Base-by-base conservation (phyloP, 1,140 invertebrate species). In the Chionoecetes opilio region DNA sequence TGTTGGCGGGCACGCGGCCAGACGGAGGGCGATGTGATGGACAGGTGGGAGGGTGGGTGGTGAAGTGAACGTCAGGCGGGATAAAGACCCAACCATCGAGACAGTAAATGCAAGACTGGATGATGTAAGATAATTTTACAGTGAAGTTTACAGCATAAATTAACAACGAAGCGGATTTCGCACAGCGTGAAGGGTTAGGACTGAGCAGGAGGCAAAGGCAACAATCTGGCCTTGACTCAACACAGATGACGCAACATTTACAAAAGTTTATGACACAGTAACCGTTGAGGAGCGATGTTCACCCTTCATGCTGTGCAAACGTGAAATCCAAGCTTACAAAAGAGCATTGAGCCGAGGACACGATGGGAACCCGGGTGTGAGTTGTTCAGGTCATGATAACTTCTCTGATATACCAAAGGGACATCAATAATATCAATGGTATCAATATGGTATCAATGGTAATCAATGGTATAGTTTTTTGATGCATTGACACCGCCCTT, bases 321-420 rank as follows among this genome's bases (percentile, higher is more conserved):
- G 21, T 75, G 63, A 75, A n/a, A 75, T n/a, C n/a, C 21, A 75
- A 75, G n/a, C n/a, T 75, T 75, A 75, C 63, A 75, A 75, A 75
- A 75, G 63, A 75, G 63, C 63, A n/a, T 14, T 46, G 63, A 75
- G 63, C 9, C 6, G 63, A 75, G 63, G 63, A 75, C 63, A 75
- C 63, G 63, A 26, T 26, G 63, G 26, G 63, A 11, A 17, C n/a
- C 63, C n/a, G 8, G n/a, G 46, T 53, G 46, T 6, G 38, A 3
- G 11, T 53, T 17, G 46, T n/a, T n/a, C n/a, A n/a, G n/a, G n/a
- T n/a, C n/a, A n/a, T n/a, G n/a, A n/a, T n/a, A n/a, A n/a, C n/a
- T n/a, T n/a, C n/a, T n/a, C n/a, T n/a, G n/a, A n/a, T n/a, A n/a
- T n/a, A n/a, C n/a, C n/a, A n/a, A n/a, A n/a, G n/a, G n/a, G n/a